Base-by-base conservation (phyloP, 2,113 vertebrate genomes). In the Thomomys bottae region DNA sequence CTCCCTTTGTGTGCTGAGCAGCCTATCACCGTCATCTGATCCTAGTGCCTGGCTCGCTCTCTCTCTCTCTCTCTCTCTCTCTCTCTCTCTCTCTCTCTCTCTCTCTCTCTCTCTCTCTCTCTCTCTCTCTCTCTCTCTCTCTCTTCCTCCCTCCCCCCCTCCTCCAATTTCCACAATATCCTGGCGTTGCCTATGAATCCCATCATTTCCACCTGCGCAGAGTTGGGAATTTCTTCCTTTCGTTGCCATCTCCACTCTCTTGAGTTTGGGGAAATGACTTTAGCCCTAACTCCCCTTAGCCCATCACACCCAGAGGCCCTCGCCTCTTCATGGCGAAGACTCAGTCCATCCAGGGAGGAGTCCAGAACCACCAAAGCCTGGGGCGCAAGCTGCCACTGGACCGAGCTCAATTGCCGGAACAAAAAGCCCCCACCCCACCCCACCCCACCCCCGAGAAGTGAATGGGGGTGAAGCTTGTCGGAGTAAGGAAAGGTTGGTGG, bases 11-110 rank as follows among this genome's bases (percentile, higher is more conserved):
- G 96, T 94, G 93, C 84, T 1, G 66, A 87, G 85, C 95, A 95
- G 92, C 94, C 95, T 96, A 94, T 94, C 95, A 71, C 93, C 40
- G 94, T 92, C 95, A 95, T 89, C 96, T 71, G 88, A 95, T 94
- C 94, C 93, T 67, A 67, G 82, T 64, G 89, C 87, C 87, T 64
- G 63, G 72, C 45, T 83, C 84, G 8, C 26, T 42, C 68, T 21
- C 26, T 28, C 6, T 28, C 2, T 17, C 21, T 63, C 17, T 4
- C 63, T 11, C 20, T 28, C 26, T 8, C 12, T 86, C 72, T n/a
- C 84, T 11, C 26, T 42, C 68, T 21, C 26, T 28, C 6, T 28
- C 2, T 17, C 21, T 63, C 17, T 4, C 63, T 11, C 20, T 28
- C 26, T 8, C 12, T 86, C 72, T n/a, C 84, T 11, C 26, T 42